phyloP scores from a whole-genome alignment of 2,888 invertebrate genomes.

The Drepana falcataria region DNA sequence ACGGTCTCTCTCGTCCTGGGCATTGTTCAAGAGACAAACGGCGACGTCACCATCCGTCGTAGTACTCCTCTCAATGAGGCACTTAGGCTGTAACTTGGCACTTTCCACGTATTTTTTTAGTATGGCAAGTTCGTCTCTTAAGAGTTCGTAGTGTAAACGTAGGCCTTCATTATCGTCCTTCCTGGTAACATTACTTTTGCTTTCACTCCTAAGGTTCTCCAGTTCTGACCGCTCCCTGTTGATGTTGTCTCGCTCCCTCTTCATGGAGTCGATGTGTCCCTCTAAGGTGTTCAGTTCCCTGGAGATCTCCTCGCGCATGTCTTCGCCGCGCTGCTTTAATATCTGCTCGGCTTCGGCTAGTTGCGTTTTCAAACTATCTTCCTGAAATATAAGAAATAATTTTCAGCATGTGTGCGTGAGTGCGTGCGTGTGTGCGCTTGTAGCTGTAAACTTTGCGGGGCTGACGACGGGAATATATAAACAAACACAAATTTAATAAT shows the following conservation, averaged over 20 bases:
- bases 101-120: constrained; percentile 46
- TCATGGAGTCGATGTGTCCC: constrained; percentile 45
- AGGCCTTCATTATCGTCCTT: constrained; percentile 27
- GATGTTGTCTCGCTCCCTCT: constrained; percentile 48
- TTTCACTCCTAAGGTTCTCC: constrained; percentile 22
- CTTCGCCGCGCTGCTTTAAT: constrained; percentile 49
- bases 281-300: constrained; percentile 50
- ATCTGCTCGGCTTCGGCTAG: constrained; percentile 47
- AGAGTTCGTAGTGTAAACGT: constrained; percentile 37
- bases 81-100: constrained; percentile 31
- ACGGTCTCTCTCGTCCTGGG: constrained; percentile 19
- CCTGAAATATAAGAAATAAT: constrained; percentile 29
- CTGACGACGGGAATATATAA: too few relatives aligned
- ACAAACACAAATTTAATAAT: too few relatives aligned
- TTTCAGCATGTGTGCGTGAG: neutral
- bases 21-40: constrained; percentile 43
- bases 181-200: constrained; percentile 8
- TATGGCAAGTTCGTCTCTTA: constrained; percentile 44
- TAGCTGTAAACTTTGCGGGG: too few relatives aligned
- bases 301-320: constrained; percentile 55
- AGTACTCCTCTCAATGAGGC: constrained; percentile 43
- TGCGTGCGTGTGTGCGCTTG: too few relatives aligned
- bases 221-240: constrained; percentile 42
- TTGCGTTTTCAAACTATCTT: constrained; percentile 48
- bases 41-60: constrained; percentile 34